These are phyloP conservation scores for Eubasilissa splendida DNA, from an alignment of 2,888 invertebrate genomes.

Conservation along the genomic window DNA sequence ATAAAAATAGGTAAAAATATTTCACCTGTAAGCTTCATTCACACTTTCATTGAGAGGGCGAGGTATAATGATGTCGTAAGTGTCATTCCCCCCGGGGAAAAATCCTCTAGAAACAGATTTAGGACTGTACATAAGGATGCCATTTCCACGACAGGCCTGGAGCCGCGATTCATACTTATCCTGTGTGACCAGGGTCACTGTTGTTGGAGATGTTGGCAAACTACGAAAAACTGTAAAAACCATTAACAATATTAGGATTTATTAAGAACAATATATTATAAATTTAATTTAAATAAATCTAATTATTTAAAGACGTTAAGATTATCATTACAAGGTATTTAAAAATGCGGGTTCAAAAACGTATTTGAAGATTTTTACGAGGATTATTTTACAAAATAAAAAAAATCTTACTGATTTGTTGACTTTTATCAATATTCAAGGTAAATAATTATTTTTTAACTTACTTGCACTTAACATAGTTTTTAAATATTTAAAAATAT, in stretches of 20 bases:
- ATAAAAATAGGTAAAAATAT: neutral
- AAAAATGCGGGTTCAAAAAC: no score
- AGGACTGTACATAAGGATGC: conserved; percentile 83
- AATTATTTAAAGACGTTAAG: no score
- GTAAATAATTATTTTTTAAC: neutral
- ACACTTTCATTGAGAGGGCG: conserved; percentile 82
- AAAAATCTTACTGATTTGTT: neutral
- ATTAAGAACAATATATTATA: no score
- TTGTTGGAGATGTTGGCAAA: conserved; percentile 37
- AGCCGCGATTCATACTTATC: conserved; percentile 81
- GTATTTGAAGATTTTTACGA: no score
- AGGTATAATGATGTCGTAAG: conserved; percentile 84
- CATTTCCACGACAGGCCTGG: conserved; percentile 83
- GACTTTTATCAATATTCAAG: neutral
- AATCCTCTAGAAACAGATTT: conserved; percentile 61
- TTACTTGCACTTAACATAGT: conserved; percentile 23
- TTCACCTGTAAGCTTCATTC: conserved; percentile 82
- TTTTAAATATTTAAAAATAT: neutral
- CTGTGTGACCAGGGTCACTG: conserved; percentile 42
- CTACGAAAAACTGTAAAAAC: conserved; percentile 47
- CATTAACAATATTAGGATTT: neutral
- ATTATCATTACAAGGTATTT: no score
- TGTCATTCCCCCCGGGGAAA: conserved; percentile 62
- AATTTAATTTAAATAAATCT: no score
- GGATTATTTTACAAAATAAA: neutral